Evolutionary conservation across 2,113 vertebrate genomes (phyloP).

Genomic region (Malurus elegans): DNA sequence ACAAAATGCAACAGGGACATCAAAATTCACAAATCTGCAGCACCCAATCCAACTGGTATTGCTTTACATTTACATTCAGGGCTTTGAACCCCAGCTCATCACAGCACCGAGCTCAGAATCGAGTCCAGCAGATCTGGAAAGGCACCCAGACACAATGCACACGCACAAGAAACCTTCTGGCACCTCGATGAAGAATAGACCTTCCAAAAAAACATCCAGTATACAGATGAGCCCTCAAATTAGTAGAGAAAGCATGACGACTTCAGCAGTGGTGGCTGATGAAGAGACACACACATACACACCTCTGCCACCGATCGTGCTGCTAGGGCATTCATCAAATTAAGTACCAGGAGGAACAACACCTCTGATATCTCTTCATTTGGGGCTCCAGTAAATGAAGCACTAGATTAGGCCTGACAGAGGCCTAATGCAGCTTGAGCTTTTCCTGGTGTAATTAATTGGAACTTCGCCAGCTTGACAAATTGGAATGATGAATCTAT

Average conservation of each 20-base stretch:
- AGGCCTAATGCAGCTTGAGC: conserved; percentile 83
- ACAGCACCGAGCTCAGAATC: neutral
- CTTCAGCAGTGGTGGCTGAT: conserved; percentile 73
- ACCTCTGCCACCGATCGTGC: conserved; percentile 79
- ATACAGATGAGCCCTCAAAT: conserved; percentile 91
- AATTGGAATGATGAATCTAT: conserved; percentile 99
- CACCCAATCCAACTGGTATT: neutral
- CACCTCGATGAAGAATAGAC: conserved; percentile 79
- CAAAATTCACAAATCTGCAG: conserved; percentile 67
- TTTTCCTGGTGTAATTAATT: conserved; percentile 95
- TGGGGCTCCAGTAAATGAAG: conserved; percentile 94
- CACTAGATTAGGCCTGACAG: conserved; percentile 92
- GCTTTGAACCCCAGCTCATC: neutral
- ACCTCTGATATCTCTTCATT: conserved; percentile 97
- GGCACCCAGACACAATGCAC: conserved; percentile 52
- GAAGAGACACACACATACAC: conserved; percentile 80
- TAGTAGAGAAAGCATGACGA: conserved; percentile 77
- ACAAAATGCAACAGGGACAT: conserved; percentile 73
- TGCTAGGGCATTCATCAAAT: conserved; percentile 93
- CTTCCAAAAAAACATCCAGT: conserved; percentile 73
- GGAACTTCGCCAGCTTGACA: conserved; percentile 97
- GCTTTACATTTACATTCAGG: neutral
- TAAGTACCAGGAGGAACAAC: conserved; percentile 90
- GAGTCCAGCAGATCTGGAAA: conserved; percentile 34
- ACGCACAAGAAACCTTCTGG: conserved; percentile 54